Base-by-base conservation (phyloP, 2,888 invertebrate genomes). In the Tetanocera ferruginea region DNA sequence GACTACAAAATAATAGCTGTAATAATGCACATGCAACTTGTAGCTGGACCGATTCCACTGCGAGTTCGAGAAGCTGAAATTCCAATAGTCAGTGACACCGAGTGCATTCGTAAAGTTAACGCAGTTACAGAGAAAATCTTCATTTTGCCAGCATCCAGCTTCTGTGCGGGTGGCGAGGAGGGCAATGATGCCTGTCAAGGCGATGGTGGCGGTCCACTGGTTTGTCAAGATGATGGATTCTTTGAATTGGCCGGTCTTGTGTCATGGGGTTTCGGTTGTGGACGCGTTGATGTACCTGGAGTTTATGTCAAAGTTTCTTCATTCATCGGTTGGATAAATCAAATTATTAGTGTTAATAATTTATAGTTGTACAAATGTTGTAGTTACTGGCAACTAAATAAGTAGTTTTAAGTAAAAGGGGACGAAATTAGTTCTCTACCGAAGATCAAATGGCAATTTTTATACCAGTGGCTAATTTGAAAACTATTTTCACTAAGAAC, bases 301-400 rank as follows among this genome's bases (percentile, higher is more conserved):
- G 98, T 98, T 80, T 98, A 98, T 89, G 97, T 98, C 37, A 97
- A 97, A 91, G 97, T 98, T 11, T 97, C 97, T 4, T 94, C 97
- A 62, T 98, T 97, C 91, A 96, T 97, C 85, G 96, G 97, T 82
- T 98, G 98, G 98, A 98, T 98, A 88, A 97, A 97, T 91, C 97
- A 97, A 92, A 97, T 97, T 84, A 97, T 97, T 87, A 97, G 97
- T 88, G 97, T 97, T 84, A 97, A 97, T 91, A 97, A 97, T 90
- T 93, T 95, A 90, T 95, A 94, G 88, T 88, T 79, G 19, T 62
- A 70, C 60, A 71, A 52, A 28, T 51, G 51, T 69, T 51, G 28
- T 28, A 43, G 34, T 31, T 51, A 72, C 23, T 57, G 14, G 31
- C 25, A 31, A n/a, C 28, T 69, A 25, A 43, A 19, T 17, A 51